Evolutionary conservation across 2,888 invertebrate genomes (phyloP).

Genomic region (Apotomis turbidana): DNA sequence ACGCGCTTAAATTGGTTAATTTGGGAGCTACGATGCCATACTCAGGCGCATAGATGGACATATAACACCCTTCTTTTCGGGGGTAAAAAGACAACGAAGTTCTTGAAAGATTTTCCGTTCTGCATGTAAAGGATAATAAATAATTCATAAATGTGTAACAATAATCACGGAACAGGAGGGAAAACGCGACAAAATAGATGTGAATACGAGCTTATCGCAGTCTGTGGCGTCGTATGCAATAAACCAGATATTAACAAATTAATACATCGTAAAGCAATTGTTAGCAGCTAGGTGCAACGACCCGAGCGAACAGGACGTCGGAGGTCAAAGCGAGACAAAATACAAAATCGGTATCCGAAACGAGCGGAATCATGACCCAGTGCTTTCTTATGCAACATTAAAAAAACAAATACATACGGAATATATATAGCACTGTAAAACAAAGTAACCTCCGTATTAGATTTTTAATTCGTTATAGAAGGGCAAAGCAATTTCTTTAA

Average conservation of each 20-base stretch:
- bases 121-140: neutral
- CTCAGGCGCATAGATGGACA: too few relatives aligned
- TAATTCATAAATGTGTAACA: neutral
- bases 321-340: constrained; percentile 44
- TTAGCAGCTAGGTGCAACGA: constrained; percentile 47
- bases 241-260: constrained; percentile 32
- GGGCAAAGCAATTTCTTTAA: too few relatives aligned
- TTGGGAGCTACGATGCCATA: too few relatives aligned
- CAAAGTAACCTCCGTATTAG: neutral
- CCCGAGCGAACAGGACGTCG: constrained; percentile 35
- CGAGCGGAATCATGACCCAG: constrained; percentile 59
- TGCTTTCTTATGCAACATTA: constrained; percentile 39
- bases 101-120: too few relatives aligned
- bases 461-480: too few relatives aligned
- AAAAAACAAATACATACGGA: neutral
- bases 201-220: constrained; percentile 8
- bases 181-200: neutral
- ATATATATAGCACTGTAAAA: neutral
- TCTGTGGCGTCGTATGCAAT: constrained; percentile 9
- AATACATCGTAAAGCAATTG: constrained; percentile 49
- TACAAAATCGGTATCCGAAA: constrained; percentile 58
- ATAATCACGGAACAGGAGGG: neutral
- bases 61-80: too few relatives aligned
- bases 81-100: neutral
- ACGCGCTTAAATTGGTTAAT: too few relatives aligned